Evolutionary conservation across 2,113 vertebrate species (phyloP), one percentile per base, ranked within the genome.

Genomic region (Epinephelus moara): DNA sequence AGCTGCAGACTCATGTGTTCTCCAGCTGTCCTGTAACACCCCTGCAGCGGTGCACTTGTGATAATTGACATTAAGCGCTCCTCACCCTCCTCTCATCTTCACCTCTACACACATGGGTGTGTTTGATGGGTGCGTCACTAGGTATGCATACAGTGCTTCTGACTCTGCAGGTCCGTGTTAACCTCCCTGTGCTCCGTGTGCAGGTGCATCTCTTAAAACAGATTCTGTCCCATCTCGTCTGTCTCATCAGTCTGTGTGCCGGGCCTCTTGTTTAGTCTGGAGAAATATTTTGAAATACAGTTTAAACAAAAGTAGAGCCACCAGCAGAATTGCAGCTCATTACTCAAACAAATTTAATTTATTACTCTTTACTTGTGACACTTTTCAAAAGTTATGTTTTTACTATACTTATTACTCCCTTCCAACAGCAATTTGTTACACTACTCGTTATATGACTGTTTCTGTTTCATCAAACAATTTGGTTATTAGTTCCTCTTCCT

Each of bases 1-100:
- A 78, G 47, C 55, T 81, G 69, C 27, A 52, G 45, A 27, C 70
- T 73, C 70, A 77, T 78, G 62, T 89, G 86, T 60, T 85, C 21
- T 21, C 67, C 77, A 81, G 68, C 78, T 89, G 76, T 76, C 23
- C 18, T 15, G 47, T 45, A 25, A 61, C 23, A 83, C 33, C 45
- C 64, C 33, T 33, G 18, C 50, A 74, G 61, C 42, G 42, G 10
- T 50, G n/a, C 19, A 30, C 77, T 37, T 74, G 52, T 6, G 5
- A 17, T 42, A 25, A 40, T 67, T 12, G 17, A 70, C 77, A 64
- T 78, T 21, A 75, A 66, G 42, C 2, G 12, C 2, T 50, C 14
- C 9, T 53, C 0, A 18, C 8, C 11, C 27, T 70, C 17, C 11
- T 70, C 21, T 67, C 67, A 33, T 61, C 55, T 40, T 71, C 53